phyloP scores from a whole-genome alignment of 2,113 vertebrate species.

The Damaliscus lunatus region DNA sequence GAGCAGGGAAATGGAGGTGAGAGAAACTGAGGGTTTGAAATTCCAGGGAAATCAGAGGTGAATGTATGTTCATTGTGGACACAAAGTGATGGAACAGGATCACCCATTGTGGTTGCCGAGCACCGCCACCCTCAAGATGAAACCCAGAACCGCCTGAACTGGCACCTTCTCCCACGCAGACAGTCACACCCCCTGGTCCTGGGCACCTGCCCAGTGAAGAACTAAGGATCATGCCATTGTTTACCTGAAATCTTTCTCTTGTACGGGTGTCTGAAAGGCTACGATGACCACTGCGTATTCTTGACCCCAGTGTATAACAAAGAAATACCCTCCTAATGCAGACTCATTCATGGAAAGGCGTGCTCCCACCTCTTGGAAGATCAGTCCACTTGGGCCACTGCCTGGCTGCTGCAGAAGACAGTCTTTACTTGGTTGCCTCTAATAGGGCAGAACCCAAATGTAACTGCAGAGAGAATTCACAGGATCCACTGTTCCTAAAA shows the following conservation, averaged over 20 bases:
- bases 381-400: background rate
- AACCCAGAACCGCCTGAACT: accelerated
- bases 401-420: no score
- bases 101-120: no score
- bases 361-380: background rate
- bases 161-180: background rate
- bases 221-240: background rate
- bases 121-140: background rate
- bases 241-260: background rate
- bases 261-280: background rate
- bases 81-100: no score
- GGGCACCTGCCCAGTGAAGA: background rate
- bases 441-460: background rate
- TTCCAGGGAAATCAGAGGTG: background rate
- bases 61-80: background rate
- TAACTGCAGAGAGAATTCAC: background rate
- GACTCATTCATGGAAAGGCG: background rate
- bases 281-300: background rate
- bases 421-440: background rate
- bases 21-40: background rate
- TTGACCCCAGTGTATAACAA: background rate
- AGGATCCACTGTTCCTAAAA: background rate
- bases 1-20: accelerated
- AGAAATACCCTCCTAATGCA: background rate
- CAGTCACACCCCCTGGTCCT: background rate